Evolutionary conservation across 2,888 invertebrate species (phyloP).

Genomic region (Seladonia tumulorum): DNA sequence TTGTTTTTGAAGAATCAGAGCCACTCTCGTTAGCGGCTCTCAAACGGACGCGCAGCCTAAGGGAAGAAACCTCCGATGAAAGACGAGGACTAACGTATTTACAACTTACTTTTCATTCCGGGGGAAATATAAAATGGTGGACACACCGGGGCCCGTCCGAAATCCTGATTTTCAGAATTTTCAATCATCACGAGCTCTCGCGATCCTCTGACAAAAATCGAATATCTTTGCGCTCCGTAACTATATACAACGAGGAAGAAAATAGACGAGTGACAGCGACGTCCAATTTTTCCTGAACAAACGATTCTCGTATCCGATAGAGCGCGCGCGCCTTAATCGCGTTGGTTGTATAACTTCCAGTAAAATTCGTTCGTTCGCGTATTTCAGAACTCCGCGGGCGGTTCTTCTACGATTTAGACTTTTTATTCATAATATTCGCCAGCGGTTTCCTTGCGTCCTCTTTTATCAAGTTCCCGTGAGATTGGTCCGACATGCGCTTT

Average conservation of each 20-base stretch:
- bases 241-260: conserved; percentile 13
- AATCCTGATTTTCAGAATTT: not conserved
- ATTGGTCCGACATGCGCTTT: conserved; percentile 70
- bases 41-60: not conserved
- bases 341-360: not conserved
- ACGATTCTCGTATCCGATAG: not conserved
- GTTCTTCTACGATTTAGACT: not conserved
- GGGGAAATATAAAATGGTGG: not conserved
- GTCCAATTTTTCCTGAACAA: not conserved
- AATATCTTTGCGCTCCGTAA: not conserved
- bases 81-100: not conserved
- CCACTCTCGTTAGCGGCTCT: not conserved
- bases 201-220: not conserved
- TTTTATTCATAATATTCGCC: not conserved
- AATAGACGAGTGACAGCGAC: not conserved
- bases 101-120: not conserved
- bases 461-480: conserved; percentile 38
- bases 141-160: not conserved
- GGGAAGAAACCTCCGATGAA: conserved; percentile 10
- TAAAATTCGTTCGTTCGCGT: conserved; percentile 7
- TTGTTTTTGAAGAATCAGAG: not conserved
- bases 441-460: not conserved
- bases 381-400: not conserved
- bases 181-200: not conserved
- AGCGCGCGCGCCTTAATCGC: conserved; percentile 1